Evolutionary conservation across 2,113 vertebrate genomes (phyloP).

Genomic region (Chloebia gouldiae): DNA sequence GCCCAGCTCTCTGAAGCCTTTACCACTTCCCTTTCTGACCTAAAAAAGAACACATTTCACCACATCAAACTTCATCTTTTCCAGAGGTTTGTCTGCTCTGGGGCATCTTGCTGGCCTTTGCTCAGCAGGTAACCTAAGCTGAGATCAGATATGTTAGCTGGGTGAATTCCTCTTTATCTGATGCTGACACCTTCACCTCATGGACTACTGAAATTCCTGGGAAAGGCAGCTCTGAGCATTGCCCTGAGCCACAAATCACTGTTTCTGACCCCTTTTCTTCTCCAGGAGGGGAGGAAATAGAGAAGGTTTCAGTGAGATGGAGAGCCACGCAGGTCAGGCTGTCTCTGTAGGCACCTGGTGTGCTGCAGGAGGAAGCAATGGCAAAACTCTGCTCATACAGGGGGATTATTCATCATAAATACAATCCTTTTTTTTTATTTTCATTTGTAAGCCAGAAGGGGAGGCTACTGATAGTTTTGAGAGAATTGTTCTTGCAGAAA

Average conservation of each 20-base stretch:
- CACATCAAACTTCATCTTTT: constrained; percentile 3
- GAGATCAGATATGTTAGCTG: background rate
- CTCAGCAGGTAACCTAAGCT: constrained; percentile 33
- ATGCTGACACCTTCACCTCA: constrained; percentile 57
- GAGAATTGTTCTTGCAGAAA: background rate
- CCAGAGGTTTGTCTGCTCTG: background rate
- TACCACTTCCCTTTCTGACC: background rate
- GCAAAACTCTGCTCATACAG: background rate
- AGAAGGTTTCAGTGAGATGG: constrained; percentile 8
- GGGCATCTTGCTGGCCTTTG: background rate
- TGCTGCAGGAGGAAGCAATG: background rate
- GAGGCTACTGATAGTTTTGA: background rate
- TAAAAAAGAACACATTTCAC: background rate
- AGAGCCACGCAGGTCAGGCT: background rate
- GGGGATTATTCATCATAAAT: background rate
- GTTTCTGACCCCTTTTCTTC: background rate
- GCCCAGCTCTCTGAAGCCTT: background rate
- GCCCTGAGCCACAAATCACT: constrained; percentile 39
- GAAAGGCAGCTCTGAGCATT: constrained; percentile 39
- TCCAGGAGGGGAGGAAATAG: constrained; percentile 15
- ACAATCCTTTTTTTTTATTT: background rate
- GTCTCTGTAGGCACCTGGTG: background rate
- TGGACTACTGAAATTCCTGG: constrained; percentile 40
- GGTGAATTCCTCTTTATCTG: constrained; percentile 59
- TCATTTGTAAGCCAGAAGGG: background rate